These are phyloP conservation scores for Drosophila cardini DNA, from an alignment of 1,140 invertebrate species.

Conservation along the genomic window DNA sequence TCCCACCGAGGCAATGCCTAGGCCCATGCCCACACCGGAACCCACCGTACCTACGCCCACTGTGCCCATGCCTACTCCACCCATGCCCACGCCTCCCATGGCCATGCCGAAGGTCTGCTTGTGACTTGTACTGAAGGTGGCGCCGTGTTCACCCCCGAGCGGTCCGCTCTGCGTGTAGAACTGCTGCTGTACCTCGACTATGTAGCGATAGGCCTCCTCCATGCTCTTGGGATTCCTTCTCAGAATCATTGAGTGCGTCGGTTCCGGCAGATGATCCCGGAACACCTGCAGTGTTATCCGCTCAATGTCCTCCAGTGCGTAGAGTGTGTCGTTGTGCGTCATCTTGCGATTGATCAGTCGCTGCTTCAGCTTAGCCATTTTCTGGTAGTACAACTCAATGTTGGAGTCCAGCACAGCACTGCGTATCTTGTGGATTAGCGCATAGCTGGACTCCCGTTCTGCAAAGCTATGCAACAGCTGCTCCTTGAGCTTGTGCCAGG, in stretches of 20 bases:
- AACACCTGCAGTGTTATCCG: slow-evolving; percentile 70
- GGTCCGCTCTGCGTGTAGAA: slow-evolving; percentile 75
- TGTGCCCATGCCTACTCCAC: slow-evolving; percentile 43
- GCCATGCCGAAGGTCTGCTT: slow-evolving; percentile 56
- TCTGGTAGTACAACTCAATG: slow-evolving; percentile 72
- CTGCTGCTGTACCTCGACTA: slow-evolving; percentile 73
- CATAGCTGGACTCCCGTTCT: slow-evolving; percentile 68
- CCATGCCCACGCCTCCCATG: slow-evolving; percentile 52
- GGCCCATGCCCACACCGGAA: slow-evolving; percentile 43
- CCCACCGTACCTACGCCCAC: slow-evolving; percentile 48
- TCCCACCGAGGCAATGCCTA: slow-evolving; percentile 58
- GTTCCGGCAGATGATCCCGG: slow-evolving; percentile 67
- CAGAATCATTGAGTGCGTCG: slow-evolving; percentile 73
- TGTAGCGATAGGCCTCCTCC: slow-evolving; percentile 77
- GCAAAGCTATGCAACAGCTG: slow-evolving; percentile 68
- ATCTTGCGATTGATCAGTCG: slow-evolving; percentile 66
- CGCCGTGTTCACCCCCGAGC: slow-evolving; percentile 59
- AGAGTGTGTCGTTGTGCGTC: slow-evolving; percentile 70
- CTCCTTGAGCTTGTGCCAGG: slow-evolving; percentile 72
- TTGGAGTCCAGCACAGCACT: slow-evolving; percentile 69
- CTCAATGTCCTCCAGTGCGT: slow-evolving; percentile 68
- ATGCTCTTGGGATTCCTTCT: slow-evolving; percentile 72
- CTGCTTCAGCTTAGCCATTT: slow-evolving; percentile 70
- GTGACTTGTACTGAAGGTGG: slow-evolving; percentile 72
- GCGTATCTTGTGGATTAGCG: slow-evolving; percentile 66